Percentiles rank a stretch among this genome's conserved stretches.
Conservation (phyloP, 2,113 vertebrate species). For the Varanus salvator region DNA sequence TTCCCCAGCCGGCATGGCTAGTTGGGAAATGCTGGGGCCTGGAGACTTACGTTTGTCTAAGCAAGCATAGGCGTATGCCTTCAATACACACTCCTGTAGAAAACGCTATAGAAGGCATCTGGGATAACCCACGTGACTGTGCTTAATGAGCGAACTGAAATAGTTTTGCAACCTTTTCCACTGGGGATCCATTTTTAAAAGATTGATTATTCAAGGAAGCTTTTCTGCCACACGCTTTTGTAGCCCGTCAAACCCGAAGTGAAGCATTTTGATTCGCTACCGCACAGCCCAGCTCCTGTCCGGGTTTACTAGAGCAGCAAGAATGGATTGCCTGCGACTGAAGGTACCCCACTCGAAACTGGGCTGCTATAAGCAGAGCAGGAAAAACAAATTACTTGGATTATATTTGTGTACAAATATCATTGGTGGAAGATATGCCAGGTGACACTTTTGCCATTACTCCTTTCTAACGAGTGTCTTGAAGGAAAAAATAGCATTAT, state of each 20-base stretch:
- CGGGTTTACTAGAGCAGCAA: slow-evolving; percentile 35
- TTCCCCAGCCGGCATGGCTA: no score
- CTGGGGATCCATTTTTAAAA: slow-evolving; percentile 55
- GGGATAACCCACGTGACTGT: slow-evolving; percentile 28
- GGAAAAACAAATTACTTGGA: slow-evolving; percentile 23
- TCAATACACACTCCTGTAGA: slow-evolving; percentile 4
- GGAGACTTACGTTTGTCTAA: no score
- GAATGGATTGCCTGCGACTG: neutral
- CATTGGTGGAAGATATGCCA: slow-evolving; percentile 45
- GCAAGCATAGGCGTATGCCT: neutral
- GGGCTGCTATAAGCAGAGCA: neutral
- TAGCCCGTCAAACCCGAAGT: slow-evolving; percentile 56
- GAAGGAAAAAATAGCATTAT: slow-evolving; percentile 27
- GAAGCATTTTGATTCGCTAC: slow-evolving; percentile 57
- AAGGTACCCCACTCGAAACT: neutral
- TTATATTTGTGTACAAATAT: slow-evolving; percentile 42
- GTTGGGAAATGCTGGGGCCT: no score
- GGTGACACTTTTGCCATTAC: slow-evolving; percentile 15
- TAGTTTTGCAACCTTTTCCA: slow-evolving; percentile 64
- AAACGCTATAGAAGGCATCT: slow-evolving; percentile 45
- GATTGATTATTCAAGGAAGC: slow-evolving; percentile 70
- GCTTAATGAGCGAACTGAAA: slow-evolving; percentile 61
- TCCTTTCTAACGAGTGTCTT: slow-evolving; percentile 36
- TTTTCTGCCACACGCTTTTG: slow-evolving; percentile 67
- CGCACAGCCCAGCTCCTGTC: slow-evolving; percentile 46